Conservation (phyloP, 2,888 invertebrate genomes). For the Drosophila testacea region DNA sequence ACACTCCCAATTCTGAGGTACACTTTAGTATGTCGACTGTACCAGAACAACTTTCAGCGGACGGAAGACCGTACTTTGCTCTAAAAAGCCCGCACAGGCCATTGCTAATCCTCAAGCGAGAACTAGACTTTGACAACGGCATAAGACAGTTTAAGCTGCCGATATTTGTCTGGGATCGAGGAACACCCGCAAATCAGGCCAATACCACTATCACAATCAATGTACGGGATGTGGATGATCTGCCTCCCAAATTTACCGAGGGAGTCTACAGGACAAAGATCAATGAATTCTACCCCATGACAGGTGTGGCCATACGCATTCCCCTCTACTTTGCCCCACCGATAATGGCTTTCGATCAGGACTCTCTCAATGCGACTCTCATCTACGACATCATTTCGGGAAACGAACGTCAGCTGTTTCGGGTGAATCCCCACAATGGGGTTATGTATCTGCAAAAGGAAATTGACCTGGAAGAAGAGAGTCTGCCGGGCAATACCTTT, state of each 20-base stretch:
- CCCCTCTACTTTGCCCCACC: constrained; percentile 90
- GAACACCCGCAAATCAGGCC: constrained; percentile 90
- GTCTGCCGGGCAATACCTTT: constrained; percentile 90
- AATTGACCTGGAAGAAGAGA: constrained; percentile 92
- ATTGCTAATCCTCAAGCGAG: constrained; percentile 89
- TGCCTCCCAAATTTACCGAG: constrained; percentile 92
- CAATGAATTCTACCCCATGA: constrained; percentile 92
- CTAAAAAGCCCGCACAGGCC: constrained; percentile 93
- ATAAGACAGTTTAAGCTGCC: constrained; percentile 91
- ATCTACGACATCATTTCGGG: constrained; percentile 93
- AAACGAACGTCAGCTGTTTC: constrained; percentile 91
- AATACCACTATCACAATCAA: constrained; percentile 90
- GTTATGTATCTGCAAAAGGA: constrained; percentile 91
- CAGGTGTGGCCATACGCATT: constrained; percentile 90
- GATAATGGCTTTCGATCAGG: constrained; percentile 92
- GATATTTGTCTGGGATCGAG: constrained; percentile 93
- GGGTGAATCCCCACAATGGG: constrained; percentile 90
- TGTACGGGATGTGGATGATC: constrained; percentile 92
- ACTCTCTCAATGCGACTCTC: constrained; percentile 91
- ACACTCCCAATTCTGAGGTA: constrained; percentile 94
- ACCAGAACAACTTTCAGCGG: constrained; percentile 78
- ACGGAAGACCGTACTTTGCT: constrained; percentile 87
- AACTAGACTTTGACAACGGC: constrained; percentile 92
- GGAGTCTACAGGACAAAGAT: constrained; percentile 92
- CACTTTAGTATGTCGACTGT: constrained; percentile 91